Evolutionary conservation across 2,113 vertebrate genomes (phyloP), one percentile per base, ranked within the genome.

Genomic region (Cinclus mexicanus): DNA sequence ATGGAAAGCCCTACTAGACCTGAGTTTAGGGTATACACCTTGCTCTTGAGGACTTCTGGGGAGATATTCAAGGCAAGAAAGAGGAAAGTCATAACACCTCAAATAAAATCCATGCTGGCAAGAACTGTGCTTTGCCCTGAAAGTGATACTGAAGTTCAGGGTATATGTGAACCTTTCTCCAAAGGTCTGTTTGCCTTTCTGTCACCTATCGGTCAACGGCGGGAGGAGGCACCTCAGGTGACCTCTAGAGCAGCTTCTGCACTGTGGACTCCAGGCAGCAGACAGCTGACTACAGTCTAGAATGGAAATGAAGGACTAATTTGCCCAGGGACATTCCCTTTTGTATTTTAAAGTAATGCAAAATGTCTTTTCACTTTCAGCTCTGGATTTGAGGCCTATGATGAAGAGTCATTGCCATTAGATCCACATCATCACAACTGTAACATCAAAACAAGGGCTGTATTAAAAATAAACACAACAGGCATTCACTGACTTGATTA

Each of bases 351-450:
- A 97, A 94, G 89, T 92, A 84, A 94, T 89, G 90, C 85, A 93
- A 96, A 96, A 18, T 93, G 90, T 89, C 95, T 97, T 96, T 97
- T 97, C 96, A 96, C 96, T 97, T 97, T 97, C 96, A 92, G 95
- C 83, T 93, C 89, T 87, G 93, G 56, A 94, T 95, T 60, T 94
- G 83, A 92, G 91, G 44, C 94, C 52, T 64, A 46, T 87, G 86
- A 95, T 53, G 96, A 94, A 87, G 91, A 96, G 93, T 94, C 93
- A 94, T 52, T 10, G 5, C 72, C 80, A 96, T 94, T 96, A 93
- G 83, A 75, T 93, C 86, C 76, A 94, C 94, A 96, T 84, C 89
- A 92, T 95, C 93, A 92, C 95, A 96, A 97, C 44, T 94, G 93
- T 94, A 95, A 97, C 95, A 95, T 97, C 95, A 97, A 97, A 96